These are phyloP conservation scores for Philypnodon macrostomus DNA, from an alignment of 2,797 vertebrate species.

Conservation along the genomic window DNA sequence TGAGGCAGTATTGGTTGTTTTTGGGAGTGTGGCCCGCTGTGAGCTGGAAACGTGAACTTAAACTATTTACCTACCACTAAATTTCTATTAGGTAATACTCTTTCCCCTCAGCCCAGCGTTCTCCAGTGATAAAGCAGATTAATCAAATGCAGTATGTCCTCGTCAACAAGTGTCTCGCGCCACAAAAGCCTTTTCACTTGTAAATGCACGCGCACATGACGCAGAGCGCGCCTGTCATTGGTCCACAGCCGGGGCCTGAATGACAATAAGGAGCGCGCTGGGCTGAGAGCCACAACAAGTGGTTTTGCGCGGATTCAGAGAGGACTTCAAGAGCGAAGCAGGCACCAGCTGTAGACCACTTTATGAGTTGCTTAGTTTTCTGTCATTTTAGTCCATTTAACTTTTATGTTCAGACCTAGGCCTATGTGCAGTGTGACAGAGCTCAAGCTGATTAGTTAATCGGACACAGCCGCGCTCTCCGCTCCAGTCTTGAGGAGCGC, in stretches of 20 bases:
- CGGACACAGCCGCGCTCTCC: constrained; percentile 6
- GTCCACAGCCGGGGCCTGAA: constrained; percentile 32
- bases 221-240: constrained; percentile 58
- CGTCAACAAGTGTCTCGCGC: constrained; percentile 63
- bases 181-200: constrained; percentile 62
- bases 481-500: not conserved
- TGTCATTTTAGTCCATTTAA: not conserved
- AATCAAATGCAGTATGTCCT: too few species aligned
- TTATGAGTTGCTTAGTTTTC: not conserved
- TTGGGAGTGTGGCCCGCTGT: too few species aligned
- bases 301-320: constrained; percentile 42
- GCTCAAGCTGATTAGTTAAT: constrained; percentile 3
- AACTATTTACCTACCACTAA: too few species aligned
- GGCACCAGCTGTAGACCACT: not conserved
- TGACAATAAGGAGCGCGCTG: constrained; percentile 1
- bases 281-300: constrained; percentile 27
- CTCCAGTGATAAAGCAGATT: too few species aligned
- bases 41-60: too few species aligned
- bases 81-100: too few species aligned
- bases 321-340: not conserved
- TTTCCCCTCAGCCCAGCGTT: too few species aligned
- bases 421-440: not conserved
- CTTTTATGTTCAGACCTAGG: not conserved
- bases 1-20: too few species aligned
- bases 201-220: constrained; percentile 57